Conservation (phyloP, 2,113 vertebrate genomes). For the Serilophus lunatus region DNA sequence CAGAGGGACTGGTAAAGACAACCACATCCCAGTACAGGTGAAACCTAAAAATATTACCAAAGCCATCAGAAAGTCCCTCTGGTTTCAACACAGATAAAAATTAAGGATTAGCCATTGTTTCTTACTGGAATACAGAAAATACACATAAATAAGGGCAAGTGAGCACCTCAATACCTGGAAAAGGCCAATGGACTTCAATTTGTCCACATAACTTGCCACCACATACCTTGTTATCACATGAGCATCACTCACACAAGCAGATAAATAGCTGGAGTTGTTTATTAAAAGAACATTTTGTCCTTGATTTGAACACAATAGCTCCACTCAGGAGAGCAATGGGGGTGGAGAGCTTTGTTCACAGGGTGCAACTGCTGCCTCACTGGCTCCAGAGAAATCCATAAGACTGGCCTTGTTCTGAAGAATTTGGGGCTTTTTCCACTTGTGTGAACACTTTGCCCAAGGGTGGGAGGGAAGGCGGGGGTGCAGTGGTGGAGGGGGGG, state of each 20-base stretch:
- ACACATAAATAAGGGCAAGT: fast-evolving
- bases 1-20: neutral
- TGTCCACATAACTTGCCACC: neutral
- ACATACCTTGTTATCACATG: neutral
- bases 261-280: neutral
- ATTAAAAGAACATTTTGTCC: neutral
- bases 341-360: neutral
- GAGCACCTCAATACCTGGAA: neutral
- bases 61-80: neutral
- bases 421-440: neutral
- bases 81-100: neutral
- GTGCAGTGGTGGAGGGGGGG: neutral
- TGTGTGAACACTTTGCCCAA: neutral
- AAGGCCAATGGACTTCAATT: neutral
- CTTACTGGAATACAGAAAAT: neutral
- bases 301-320: neutral
- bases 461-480: neutral
- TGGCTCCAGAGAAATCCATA: neutral
- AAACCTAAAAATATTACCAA: neutral
- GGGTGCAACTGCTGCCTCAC: neutral
- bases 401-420: neutral
- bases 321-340: neutral
- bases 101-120: fast-evolving
- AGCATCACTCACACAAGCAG: neutral
- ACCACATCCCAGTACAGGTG: neutral